Base-by-base conservation (phyloP, 2,797 vertebrate species). In the Aeoliscus strigatus region DNA sequence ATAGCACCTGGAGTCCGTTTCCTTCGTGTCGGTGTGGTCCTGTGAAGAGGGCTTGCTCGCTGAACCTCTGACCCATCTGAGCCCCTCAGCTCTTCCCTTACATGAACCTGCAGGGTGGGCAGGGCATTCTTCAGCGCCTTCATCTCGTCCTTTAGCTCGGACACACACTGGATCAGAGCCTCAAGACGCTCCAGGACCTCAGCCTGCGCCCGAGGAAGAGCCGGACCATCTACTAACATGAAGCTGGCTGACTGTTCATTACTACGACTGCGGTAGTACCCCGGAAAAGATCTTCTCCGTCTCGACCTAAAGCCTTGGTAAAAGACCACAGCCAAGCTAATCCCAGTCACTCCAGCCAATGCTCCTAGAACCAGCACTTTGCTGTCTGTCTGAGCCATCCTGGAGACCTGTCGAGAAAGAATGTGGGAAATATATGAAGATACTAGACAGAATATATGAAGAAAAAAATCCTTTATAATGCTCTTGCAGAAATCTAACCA, bases 111-210 rank as follows among this genome's bases (percentile, higher is more conserved):
- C 51, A 98, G 82, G 12, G 84, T 78, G 3, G 93, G 92, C 54
- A 98, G 72, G 11, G 91, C 86, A 7, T 85, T 88, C 80, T 93
- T 96, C 64, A 99, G 33, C 2, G 87, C 88, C 49, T 65, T 85
- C 73, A 99, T 89, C 73, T 99, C 95, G 6, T 89, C 88, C 78
- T 91, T 95, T 39, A 99, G 88, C 58, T 97, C 92, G 0, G 96
- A 94, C 60, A 99, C 84, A 0, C 87, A 92, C 38, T 81, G 63
- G 14, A 96, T 76, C 47, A 99, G 79, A 25, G 86, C 89, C 13
- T 91, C 91, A 5, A 99, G 66, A 37, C 91, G 93, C 39, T 94
- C 87, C 53, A 94, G 61, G 34, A 97, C 91, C 73, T 96, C 92
- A 3, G 83, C 51, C 51, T 97, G 94, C 28, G 86, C 85, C 15